Evolutionary conservation across 2,113 vertebrate species (phyloP), one percentile per base, ranked within the genome.

Genomic region (Chaetura pelagica): DNA sequence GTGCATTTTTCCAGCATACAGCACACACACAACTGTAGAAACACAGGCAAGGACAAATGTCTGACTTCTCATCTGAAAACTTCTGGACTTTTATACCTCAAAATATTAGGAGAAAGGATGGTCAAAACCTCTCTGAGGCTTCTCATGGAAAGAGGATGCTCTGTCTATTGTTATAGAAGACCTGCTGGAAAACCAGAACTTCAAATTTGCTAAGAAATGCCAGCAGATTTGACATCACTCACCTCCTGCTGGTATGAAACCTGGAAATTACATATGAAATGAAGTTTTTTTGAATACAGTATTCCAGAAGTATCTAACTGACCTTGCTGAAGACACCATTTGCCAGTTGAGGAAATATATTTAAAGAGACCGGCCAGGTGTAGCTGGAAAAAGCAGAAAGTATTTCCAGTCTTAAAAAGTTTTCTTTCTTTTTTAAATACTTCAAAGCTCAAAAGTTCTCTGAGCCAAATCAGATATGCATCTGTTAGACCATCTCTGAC

Each of bases 381-480:
- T 76, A 73, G 40, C 1, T 66, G 75, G 71, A 87, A 91, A 95
- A 90, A 62, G 9, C 17, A 79, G 71, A 82, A 72, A 87, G 57
- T 17, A 79, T 76, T 90, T 91, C 62, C 22, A 44, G 30, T 58
- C 42, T 83, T 72, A 85, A 69, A 81, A 85, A 17, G 12, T 75
- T 85, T 77, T 66, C 57, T 91, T 61, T 40, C 73, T 73, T 21
- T 85, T 91, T 88, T 12, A 95, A 93, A 80, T 32, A 90, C 40
- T 96, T 92, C 54, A 94, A 86, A 84, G 68, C 42, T 89, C 44
- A 74, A 61, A 74, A 62, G 26, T 91, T 84, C 5, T 49, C 27
- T 86, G 46, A 93, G 68, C 46, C 72, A 83, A 83, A 93, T 93
- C 67, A 93, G 66, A 64, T 94, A 81, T 29, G 40, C 32, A 82